Evolutionary conservation across 2,888 invertebrate genomes (phyloP), one percentile per base, ranked within the genome.

Genomic region (Harmothoe impar): DNA sequence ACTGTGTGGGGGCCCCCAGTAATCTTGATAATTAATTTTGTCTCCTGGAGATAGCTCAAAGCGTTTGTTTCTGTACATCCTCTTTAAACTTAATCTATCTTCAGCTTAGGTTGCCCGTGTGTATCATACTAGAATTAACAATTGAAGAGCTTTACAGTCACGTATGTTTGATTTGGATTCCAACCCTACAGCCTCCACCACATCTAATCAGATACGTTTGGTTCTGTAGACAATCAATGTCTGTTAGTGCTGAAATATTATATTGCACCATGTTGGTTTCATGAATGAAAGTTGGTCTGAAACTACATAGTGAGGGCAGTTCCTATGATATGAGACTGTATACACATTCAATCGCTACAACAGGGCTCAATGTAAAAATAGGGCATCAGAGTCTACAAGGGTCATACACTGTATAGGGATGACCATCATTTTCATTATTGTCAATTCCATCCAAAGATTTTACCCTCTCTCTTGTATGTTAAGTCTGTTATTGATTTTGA

Each of bases 11-110:
- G 78, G 62, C 31, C 89, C 78, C 77, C 78, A 77, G 12, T 56
- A 52, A 78, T 35, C 72, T 52, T 89, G 72, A 62, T 77, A n/a
- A 78, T 78, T 72, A 43, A 89, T 89, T 89, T 89, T 33, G 72
- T 77, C 72, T 89, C 68, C 78, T 77, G 72, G 78, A 77, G 89
- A 89, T 89, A 89, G 89, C 89, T 89, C 89, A 89, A 89, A 89
- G 89, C 89, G 68, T 89, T 89, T 89, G 78, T 72, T 89, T 89
- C 77, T 35, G 86, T 86, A 86, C 84, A 43, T 62, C 62, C 86
- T 54, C 86, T 25, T 86, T 31, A 86, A 86, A 56, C 25, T 81
- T 89, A 68, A 68, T 89, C 89, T 54, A 72, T 89, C 43, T 68
- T 89, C 33, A 89, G 72, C 72, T 89, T 89, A 35, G 43, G 33